phyloP scores from a whole-genome alignment of 1,140 invertebrate species.

The Drosophila sucinea region DNA sequence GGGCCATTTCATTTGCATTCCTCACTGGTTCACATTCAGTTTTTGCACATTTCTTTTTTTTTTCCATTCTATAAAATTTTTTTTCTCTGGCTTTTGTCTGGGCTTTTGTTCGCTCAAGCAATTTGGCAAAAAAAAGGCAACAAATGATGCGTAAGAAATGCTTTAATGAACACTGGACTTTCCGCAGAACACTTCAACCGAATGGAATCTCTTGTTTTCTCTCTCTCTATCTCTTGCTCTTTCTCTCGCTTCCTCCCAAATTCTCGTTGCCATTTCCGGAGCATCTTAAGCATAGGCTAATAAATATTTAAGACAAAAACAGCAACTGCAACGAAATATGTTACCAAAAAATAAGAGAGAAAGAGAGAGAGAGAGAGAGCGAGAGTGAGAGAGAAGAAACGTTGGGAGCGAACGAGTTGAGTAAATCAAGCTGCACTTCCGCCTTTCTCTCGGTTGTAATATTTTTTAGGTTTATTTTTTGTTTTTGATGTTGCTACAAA shows the following conservation, averaged over 20 bases:
- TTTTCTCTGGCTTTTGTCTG: slow-evolving; percentile 5
- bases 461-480: neutral
- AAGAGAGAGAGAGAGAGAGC: slow-evolving; percentile 19
- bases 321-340: slow-evolving; percentile 62
- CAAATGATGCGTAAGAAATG: slow-evolving; percentile 81
- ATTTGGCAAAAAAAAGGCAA: slow-evolving; percentile 40
- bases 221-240: neutral
- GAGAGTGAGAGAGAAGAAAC: slow-evolving; percentile 61
- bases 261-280: slow-evolving; percentile 28
- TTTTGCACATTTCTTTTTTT: slow-evolving; percentile 21
- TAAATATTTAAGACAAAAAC: slow-evolving; percentile 51
- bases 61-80: slow-evolving; percentile 3
- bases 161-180: slow-evolving; percentile 64
- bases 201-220: neutral
- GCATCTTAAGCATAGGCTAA: slow-evolving; percentile 31
- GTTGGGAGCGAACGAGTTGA: slow-evolving; percentile 76
- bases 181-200: neutral
- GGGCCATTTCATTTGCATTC: slow-evolving; percentile 57
- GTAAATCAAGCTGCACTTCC: slow-evolving; percentile 80
- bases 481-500: slow-evolving; percentile 2
- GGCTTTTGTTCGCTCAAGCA: slow-evolving; percentile 19
- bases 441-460: slow-evolving; percentile 54
- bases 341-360: slow-evolving; percentile 26
- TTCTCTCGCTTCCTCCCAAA: neutral
- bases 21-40: slow-evolving; percentile 29